These are phyloP conservation scores for Parapsyche elsis DNA, from an alignment of 1,140 invertebrate species.

Conservation along the genomic window DNA sequence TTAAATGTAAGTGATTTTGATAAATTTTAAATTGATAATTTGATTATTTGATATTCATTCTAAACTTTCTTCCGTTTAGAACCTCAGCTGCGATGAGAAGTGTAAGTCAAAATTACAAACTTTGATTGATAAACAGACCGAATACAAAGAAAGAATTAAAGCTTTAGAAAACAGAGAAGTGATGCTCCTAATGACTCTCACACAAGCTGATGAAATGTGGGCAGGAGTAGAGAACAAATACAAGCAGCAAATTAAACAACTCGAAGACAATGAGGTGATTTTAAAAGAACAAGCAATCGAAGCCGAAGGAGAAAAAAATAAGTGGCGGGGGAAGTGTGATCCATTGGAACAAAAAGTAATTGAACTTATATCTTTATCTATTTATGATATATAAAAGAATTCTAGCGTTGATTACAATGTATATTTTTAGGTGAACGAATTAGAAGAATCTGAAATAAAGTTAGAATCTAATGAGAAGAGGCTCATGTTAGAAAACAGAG, in stretches of 20 bases:
- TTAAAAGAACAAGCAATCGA: conserved; percentile 43
- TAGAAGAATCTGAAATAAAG: conserved; percentile 68
- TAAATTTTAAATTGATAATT: not conserved
- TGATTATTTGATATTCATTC: not conserved
- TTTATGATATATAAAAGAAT: not conserved
- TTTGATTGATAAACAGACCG: conserved; percentile 58
- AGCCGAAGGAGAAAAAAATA: conserved; percentile 61
- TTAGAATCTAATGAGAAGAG: conserved; percentile 66
- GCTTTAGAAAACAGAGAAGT: conserved; percentile 75
- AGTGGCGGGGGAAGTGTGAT: conserved; percentile 61
- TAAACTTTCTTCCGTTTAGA: conserved; percentile 7
- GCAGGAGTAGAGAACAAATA: conserved; percentile 75
- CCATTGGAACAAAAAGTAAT: conserved; percentile 63
- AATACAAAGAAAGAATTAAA: conserved; percentile 65
- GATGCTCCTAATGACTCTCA: conserved; percentile 78
- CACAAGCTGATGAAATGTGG: conserved; percentile 80
- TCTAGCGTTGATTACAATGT: not conserved
- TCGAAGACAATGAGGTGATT: conserved; percentile 59
- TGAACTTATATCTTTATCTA: conserved; percentile 9
- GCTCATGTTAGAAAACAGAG: conserved; percentile 65
- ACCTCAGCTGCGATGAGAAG: conserved; percentile 33
- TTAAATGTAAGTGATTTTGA: not conserved
- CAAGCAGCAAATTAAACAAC: conserved; percentile 69
- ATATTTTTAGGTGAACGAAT: conserved; percentile 58
- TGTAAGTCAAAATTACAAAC: conserved; percentile 55